These are phyloP conservation scores for Darevskia nairensis DNA, from an alignment of 2,797 vertebrate genomes.

Conservation along the genomic window DNA sequence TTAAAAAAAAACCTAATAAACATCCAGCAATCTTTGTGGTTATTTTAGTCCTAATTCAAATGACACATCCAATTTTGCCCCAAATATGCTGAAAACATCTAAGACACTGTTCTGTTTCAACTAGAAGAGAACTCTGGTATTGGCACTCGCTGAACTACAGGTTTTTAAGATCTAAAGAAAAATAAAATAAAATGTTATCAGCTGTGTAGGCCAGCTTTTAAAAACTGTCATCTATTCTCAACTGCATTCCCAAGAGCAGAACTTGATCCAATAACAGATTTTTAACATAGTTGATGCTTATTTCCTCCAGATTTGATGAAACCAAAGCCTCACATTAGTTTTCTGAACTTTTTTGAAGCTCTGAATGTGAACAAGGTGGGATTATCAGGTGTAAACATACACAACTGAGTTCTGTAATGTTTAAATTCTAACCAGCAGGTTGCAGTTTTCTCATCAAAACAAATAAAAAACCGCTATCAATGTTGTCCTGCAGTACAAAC, in stretches of 20 bases:
- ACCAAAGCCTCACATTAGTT: not conserved
- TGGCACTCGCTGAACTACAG: constrained; percentile 47
- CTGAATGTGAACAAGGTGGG: not conserved
- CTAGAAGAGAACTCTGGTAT: constrained; percentile 57
- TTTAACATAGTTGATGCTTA: not conserved
- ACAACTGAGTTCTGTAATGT: not conserved
- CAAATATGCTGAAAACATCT: constrained; percentile 25
- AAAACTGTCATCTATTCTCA: constrained; percentile 9
- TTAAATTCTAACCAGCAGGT: not conserved
- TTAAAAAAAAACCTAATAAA: not conserved
- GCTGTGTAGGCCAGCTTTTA: not conserved
- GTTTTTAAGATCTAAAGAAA: constrained; percentile 37
- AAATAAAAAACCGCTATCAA: not conserved
- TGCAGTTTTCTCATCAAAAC: not conserved
- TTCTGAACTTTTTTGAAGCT: not conserved
- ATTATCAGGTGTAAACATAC: not conserved
- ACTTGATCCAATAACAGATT: not conserved
- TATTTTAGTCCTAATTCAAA: not conserved
- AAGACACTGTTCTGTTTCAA: constrained; percentile 56
- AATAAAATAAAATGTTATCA: not conserved
- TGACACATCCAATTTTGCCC: not conserved
- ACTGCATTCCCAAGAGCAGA: not conserved
- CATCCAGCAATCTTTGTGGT: not conserved
- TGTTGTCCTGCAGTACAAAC: not conserved
- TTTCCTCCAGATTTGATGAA: not conserved